phyloP scores from a whole-genome alignment of 2,113 vertebrate genomes.

The Forbesichthys papilliferus region DNA sequence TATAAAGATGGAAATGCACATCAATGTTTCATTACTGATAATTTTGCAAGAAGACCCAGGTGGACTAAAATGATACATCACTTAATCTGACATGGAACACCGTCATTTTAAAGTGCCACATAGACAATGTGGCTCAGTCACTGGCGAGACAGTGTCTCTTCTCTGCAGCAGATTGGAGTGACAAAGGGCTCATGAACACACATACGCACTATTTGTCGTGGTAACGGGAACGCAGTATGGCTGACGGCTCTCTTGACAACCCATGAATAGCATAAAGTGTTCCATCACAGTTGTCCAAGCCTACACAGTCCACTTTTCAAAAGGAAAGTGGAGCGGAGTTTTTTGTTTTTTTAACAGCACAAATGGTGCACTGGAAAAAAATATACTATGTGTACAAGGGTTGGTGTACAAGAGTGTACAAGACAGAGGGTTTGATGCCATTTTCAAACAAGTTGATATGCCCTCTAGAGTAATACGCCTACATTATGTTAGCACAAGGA shows the following conservation, averaged over 20 bases:
- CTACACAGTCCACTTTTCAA: constrained; percentile 29
- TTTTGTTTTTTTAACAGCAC: background rate
- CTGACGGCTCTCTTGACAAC: constrained; percentile 56
- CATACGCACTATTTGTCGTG: constrained; percentile 56
- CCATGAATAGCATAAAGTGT: constrained; percentile 42
- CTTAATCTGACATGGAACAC: too few relatives aligned
- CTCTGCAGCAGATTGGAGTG: constrained; percentile 17
- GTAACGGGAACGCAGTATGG: constrained; percentile 55
- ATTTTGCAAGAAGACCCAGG: constrained; percentile 9
- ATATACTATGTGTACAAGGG: too few relatives aligned
- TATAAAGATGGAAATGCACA: constrained; percentile 15
- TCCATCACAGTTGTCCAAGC: constrained; percentile 45
- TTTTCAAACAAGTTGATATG: too few relatives aligned
- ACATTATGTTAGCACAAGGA: too few relatives aligned
- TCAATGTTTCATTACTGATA: constrained; percentile 4
- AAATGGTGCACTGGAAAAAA: too few relatives aligned
- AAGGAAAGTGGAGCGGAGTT: constrained; percentile 3
- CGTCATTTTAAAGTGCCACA: background rate
- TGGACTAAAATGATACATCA: background rate
- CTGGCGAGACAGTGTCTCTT: background rate
- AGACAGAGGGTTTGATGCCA: too few relatives aligned
- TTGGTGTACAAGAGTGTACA: too few relatives aligned
- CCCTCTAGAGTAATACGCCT: too few relatives aligned
- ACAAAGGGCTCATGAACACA: constrained; percentile 43
- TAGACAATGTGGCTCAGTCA: background rate